phyloP scores from a whole-genome alignment of 2,888 invertebrate species.

The Epinotia nisella region DNA sequence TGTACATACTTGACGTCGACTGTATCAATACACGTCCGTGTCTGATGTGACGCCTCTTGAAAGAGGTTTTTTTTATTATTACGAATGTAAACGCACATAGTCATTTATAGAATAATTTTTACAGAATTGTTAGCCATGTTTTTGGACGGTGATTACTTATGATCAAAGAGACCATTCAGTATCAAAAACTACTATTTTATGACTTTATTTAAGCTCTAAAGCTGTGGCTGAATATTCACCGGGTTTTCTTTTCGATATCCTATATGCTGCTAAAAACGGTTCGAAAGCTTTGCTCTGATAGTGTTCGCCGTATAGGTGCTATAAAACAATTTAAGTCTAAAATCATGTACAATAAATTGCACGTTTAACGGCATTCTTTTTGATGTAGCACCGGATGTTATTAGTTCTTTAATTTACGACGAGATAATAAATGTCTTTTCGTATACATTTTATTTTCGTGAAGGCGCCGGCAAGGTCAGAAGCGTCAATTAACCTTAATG shows the following conservation, averaged over 20 bases:
- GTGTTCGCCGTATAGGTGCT: background rate
- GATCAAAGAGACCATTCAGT: too few relatives aligned
- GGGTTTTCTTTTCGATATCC: background rate
- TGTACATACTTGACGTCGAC: too few relatives aligned
- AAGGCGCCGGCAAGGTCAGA: slow-evolving; percentile 55
- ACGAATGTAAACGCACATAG: too few relatives aligned
- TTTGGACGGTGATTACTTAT: too few relatives aligned
- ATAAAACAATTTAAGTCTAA: slow-evolving; percentile 14
- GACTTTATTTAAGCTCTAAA: too few relatives aligned
- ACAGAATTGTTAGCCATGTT: too few relatives aligned
- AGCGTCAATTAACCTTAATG: slow-evolving; percentile 52
- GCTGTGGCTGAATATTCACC: too few relatives aligned
- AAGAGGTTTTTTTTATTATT: too few relatives aligned
- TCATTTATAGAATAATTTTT: too few relatives aligned
- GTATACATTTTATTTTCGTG: slow-evolving; percentile 53
- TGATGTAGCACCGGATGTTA: slow-evolving; percentile 59
- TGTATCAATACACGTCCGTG: too few relatives aligned
- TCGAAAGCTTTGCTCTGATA: background rate
- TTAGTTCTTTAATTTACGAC: slow-evolving; percentile 46
- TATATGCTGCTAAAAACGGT: background rate
- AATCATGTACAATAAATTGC: slow-evolving; percentile 37
- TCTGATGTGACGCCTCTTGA: too few relatives aligned
- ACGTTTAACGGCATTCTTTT: slow-evolving; percentile 43
- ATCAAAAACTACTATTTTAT: too few relatives aligned
- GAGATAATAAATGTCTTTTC: slow-evolving; percentile 50